Base-by-base conservation (phyloP, 1,140 invertebrate species). In the Lepidurus packardi region DNA sequence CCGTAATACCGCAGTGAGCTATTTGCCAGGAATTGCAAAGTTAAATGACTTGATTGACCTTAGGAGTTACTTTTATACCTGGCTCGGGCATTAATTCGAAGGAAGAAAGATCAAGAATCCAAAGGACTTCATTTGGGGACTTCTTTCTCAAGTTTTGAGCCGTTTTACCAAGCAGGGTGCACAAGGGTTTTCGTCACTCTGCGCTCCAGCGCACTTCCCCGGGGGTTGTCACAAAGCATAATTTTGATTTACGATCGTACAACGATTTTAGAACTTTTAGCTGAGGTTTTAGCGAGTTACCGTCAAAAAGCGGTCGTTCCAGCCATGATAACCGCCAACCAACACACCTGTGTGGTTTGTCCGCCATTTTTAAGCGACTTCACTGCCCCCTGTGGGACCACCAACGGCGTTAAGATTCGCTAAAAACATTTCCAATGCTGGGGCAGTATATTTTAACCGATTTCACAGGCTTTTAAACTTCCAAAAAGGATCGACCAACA, bases 31-130 rank as follows among this genome's bases (percentile, higher is more conserved):
- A 11, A 65, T 65, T 13, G 6, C 45, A 16, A 21, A 16, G n/a
- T 7, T 7, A 21, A 65, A 65, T 65, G 53, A 65, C 53, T 65
- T 65, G 53, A 65, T 65, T 65, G 53, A 65, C 53, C 53, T 65
- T 65, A 65, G 13, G 13, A n/a, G 53, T 7, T 65, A 13, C 53
- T 65, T 13, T 16, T 65, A 65, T 7, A 7, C 21, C 53, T 16
- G 13, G 13, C 13, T 6, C 47, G 13, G 47, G 45, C 13, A 65
- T n/a, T 13, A n/a, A 34, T 65, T 21, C 47, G 21, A 6, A 7
- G 9, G 47, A 6, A 13, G 21, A 65, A 65, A n/a, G 47, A 21
- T 16, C 45, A 1, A 9, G 45, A 47, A 3, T 1, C 9, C 16
- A 47, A 65, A 65, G 21, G 6, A 2, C 34, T 34, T 34, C 21